phyloP scores from a whole-genome alignment of 2,888 invertebrate genomes.

The Callyntrura guangdongensis region DNA sequence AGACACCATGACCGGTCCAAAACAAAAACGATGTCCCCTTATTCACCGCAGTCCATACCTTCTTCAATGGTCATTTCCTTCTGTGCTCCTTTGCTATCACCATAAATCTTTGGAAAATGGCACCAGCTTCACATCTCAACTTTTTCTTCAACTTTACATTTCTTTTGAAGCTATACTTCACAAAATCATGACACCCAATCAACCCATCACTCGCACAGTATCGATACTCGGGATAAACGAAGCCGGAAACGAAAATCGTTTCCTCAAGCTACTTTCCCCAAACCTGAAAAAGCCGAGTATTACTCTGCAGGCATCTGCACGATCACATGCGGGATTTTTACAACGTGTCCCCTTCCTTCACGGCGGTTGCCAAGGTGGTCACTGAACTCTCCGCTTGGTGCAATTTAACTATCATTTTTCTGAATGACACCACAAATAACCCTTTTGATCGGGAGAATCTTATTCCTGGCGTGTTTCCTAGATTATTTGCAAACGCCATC shows the following conservation, averaged over 20 bases:
- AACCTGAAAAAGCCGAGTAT: conserved; percentile 3
- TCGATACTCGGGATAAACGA: conserved; percentile 18
- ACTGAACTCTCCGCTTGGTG: conserved; percentile 19
- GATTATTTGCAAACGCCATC: conserved; percentile 35
- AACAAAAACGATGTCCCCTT: no score
- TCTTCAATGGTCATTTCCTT: conserved; percentile 46
- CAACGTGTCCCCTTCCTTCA: conserved; percentile 15
- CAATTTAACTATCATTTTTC: conserved; percentile 49
- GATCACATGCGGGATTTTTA: conserved; percentile 30
- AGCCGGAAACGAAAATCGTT: conserved; percentile 10
- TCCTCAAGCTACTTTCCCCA: conserved; percentile 56
- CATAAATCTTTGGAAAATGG: no score
- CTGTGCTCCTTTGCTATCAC: conserved; percentile 9
- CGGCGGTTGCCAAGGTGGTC: conserved; percentile 33
- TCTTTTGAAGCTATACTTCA: conserved; percentile 41
- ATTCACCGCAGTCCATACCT: conserved; percentile 25
- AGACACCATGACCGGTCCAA: neutral
- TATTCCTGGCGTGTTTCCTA: conserved; percentile 16
- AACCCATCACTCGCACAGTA: conserved; percentile 46
- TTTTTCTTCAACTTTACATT: no score
- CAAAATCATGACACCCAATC: conserved; percentile 18
- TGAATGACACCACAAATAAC: conserved; percentile 16
- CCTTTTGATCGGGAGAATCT: conserved; percentile 9
- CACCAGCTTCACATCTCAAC: no score
- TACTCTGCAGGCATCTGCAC: neutral